Evolutionary conservation across 2,113 vertebrate genomes (phyloP), one percentile per base, ranked within the genome.

Genomic region (Syngnathus scovelli): DNA sequence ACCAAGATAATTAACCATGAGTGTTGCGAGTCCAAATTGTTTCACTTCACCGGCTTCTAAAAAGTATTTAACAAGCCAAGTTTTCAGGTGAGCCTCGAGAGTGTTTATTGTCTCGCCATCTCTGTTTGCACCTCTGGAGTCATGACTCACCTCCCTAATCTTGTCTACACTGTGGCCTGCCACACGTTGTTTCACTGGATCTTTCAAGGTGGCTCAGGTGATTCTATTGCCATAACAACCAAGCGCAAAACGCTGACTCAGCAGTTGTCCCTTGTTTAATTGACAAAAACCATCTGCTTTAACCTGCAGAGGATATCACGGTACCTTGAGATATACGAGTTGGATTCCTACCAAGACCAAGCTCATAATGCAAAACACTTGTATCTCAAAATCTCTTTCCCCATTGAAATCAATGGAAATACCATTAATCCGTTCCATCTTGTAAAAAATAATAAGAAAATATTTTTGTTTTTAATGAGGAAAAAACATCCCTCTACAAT

Each of bases 151-250:
- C 67, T 39, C 64, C 41, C 10, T 48, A 49, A 54, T 66, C 66
- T 68, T 62, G 39, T 44, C 54, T 49, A 46, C 60, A 48, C n/a
- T 38, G 11, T 21, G n/a, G 58, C 44, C 16, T 63, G 43, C 44
- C 67, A 52, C 12, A 5, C 15, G 48, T 60, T 70, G 19, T 46
- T 19, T 44, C 58, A 38, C 58, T 60, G 38, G 54, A 67, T 46
- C 39, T 67, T 69, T 74, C 67, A 63, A 68, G 64, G 51, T 33
- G 69, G 64, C 72, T 77, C 56, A 78, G 61, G 7, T 52, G 1
- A 7, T 55, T 55, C 21, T 11, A 23, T 18, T 10, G 52, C 49
- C 49, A 52, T 4, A 52, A 15, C 44, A 15, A 18, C 44, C 44
- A 48, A 16, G 15, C 11, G 41, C 41, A 43, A 43, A 43, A 43